These are phyloP conservation scores for Acanthosepion esculentum DNA, from an alignment of 2,888 invertebrate species.

Conservation along the genomic window DNA sequence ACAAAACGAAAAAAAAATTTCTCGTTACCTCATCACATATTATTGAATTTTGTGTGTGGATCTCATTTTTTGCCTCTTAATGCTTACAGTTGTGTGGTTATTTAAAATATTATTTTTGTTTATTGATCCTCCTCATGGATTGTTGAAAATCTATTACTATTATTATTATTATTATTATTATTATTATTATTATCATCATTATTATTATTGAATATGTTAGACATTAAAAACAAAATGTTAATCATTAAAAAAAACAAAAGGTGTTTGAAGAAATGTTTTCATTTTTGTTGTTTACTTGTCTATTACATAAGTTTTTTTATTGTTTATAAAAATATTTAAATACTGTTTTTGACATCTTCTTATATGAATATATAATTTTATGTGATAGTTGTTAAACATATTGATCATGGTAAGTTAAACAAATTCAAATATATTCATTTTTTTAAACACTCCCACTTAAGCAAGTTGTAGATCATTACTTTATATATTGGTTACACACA, in stretches of 20 bases:
- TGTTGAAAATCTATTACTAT: neutral
- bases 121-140: neutral
- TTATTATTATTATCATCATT: neutral
- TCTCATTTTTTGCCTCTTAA: neutral
- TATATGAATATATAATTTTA: too few relatives aligned
- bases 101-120: neutral
- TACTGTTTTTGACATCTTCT: neutral
- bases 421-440: neutral
- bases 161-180: neutral
- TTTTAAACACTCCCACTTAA: neutral
- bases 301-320: neutral
- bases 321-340: neutral
- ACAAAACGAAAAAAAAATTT: neutral
- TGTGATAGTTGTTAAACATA: neutral
- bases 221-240: neutral
- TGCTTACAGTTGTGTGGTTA: neutral
- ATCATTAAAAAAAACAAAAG: neutral
- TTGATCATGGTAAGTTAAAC: constrained; percentile 7
- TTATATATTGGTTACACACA: neutral
- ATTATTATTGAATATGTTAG: neutral
- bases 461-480: neutral
- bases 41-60: neutral
- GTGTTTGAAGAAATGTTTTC: constrained; percentile 11
- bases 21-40: neutral
- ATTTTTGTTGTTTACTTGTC: neutral